phyloP scores from a whole-genome alignment of 2,797 vertebrate species.

The Pantherophis alleghaniensis region DNA sequence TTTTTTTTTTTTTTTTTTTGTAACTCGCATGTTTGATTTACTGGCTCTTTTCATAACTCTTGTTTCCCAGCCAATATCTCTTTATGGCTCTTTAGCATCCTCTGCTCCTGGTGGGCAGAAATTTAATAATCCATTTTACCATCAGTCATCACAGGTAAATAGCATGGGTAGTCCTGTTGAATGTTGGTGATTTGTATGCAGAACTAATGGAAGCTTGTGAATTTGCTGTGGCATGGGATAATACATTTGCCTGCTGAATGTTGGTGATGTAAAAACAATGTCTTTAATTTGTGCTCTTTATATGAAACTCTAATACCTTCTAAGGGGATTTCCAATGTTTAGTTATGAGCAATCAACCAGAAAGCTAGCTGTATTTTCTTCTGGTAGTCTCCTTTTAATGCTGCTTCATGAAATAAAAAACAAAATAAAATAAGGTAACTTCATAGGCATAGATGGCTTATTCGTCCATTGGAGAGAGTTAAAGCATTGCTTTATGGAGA shows the following conservation, averaged over 20 bases:
- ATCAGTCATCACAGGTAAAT: constrained; percentile 78
- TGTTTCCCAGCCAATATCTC: constrained; percentile 74
- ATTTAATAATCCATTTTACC: constrained; percentile 75
- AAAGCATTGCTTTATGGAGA: constrained; percentile 15
- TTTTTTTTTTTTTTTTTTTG: constrained; percentile 4
- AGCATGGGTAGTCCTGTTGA: constrained; percentile 58
- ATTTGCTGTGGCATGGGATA: constrained; percentile 53
- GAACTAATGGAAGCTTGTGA: constrained; percentile 34
- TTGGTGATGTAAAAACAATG: constrained; percentile 21
- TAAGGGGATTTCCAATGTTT: constrained; percentile 26
- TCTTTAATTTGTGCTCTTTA: constrained; percentile 32
- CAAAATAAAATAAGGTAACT: not conserved
- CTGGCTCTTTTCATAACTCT: constrained; percentile 61
- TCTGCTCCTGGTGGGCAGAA: constrained; percentile 73
- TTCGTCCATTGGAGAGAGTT: not conserved
- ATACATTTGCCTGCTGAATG: constrained; percentile 4
- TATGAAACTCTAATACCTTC: constrained; percentile 25
- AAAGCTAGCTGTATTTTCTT: not conserved
- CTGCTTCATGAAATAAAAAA: not conserved
- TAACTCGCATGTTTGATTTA: constrained; percentile 57
- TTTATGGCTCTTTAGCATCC: constrained; percentile 71
- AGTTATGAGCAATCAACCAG: constrained; percentile 10
- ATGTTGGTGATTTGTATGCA: constrained; percentile 41
- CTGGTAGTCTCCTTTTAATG: not conserved
- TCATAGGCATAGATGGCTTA: not conserved